Evolutionary conservation across 1,140 invertebrate genomes (phyloP), one percentile per base, ranked within the genome.

Genomic region (Varroa destructor): DNA sequence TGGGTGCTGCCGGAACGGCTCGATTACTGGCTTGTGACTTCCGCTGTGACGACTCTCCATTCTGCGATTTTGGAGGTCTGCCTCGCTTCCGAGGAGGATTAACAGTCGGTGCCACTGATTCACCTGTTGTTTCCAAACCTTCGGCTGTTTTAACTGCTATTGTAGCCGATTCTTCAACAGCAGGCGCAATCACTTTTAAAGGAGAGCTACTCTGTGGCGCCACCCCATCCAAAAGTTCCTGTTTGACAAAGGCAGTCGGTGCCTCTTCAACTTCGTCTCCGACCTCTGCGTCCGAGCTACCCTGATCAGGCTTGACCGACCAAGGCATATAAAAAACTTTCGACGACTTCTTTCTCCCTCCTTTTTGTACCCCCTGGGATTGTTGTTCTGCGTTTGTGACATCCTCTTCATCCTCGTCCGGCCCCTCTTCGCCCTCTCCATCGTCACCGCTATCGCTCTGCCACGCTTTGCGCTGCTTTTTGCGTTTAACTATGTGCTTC

Each of bases 391-490:
- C 37, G 46, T 51, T 51, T 2, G 61, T 3, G 36, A 8, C 61
- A 8, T 40, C 8, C 40, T 1, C 8, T 12, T 40, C 10, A 10
- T 40, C 61, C 12, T n/a, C 37, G 14, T 40, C 61, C 10, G 12
- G 57, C 3, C 25, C 25, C 25, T 36, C 57, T 3, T 58, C 57
- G 40, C 37, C 61, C 10, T 37, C 37, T 14, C 61, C 61, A 37
- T 67, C 46, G 40, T 67, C 61, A 43, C 40, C 61, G 46, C 61
- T 67, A 46, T 67, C 61, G 46, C 61, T 67, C 61, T 67, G 61
- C 61, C 61, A 67, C 40, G 46, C 61, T 46, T 67, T 67, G 40
- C 61, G 61, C 37, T 67, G 61, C 46, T 67, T 67, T 46, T 67
- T 67, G 12, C 61, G 61, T 67, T 67, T 67, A 12, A 67, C 61